A percentile compares a stretch with the other conserved stretches of the same genome.
These are phyloP conservation scores for Cyanistes caeruleus DNA, from an alignment of 2,113 vertebrate genomes.

Conservation along the genomic window DNA sequence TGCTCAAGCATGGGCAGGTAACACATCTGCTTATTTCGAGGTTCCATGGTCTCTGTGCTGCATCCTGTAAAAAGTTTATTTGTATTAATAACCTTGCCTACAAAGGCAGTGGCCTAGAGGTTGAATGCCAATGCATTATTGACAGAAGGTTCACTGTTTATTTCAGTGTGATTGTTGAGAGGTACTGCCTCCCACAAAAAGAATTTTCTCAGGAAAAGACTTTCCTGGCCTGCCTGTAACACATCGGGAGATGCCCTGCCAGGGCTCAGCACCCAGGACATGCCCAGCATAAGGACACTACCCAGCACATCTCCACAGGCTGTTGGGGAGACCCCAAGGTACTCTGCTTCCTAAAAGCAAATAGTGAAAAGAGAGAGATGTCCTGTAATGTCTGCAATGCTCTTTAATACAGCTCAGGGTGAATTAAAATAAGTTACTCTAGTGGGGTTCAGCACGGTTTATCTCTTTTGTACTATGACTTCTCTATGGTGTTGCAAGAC, in stretches of 20 bases:
- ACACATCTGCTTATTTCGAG: neutral
- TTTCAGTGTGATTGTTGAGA: neutral
- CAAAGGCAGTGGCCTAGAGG: neutral
- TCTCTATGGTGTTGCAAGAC: neutral
- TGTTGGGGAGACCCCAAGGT: neutral
- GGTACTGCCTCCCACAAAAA: neutral
- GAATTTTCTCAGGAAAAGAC: neutral
- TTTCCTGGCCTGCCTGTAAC: neutral
- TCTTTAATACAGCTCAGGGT: neutral
- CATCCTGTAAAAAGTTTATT: neutral
- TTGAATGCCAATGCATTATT: neutral
- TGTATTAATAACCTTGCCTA: neutral
- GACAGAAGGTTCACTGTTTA: neutral
- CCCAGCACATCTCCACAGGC: neutral
- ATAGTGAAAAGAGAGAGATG: neutral
- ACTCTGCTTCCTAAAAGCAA: neutral
- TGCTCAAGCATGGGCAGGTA: neutral
- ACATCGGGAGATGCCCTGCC: neutral
- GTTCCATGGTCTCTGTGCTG: neutral
- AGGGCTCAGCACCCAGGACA: neutral
- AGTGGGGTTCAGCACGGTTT: neutral
- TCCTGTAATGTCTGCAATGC: neutral
- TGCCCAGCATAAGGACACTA: rapidly evolving
- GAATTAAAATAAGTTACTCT: neutral
- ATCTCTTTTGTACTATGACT: neutral